Evolutionary conservation across 2,888 invertebrate genomes (phyloP).

Genomic region (Lepidocyrtoides sp.): DNA sequence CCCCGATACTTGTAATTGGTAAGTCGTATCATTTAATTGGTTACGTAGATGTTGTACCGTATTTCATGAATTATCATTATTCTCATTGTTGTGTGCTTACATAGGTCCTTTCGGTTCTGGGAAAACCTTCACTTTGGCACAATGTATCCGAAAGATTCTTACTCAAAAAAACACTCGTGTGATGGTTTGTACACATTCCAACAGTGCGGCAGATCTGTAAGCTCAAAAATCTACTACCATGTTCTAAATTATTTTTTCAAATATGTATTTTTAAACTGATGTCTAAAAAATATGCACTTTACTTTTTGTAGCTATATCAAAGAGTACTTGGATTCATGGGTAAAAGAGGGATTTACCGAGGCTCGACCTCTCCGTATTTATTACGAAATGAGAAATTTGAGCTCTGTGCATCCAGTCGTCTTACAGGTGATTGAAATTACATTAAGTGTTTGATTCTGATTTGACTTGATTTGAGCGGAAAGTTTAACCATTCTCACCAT

Average conservation of each 20-base stretch:
- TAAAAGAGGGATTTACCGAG: conserved; percentile 89
- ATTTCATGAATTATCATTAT: too few species aligned
- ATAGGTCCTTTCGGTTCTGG: conserved; percentile 94
- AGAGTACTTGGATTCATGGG: conserved; percentile 93
- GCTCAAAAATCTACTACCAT: conserved; percentile 16
- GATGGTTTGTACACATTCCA: conserved; percentile 94
- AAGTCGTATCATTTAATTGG: too few species aligned
- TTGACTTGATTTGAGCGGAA: too few species aligned
- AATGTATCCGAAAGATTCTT: conserved; percentile 91
- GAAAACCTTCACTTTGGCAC: conserved; percentile 94
- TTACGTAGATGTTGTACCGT: too few species aligned
- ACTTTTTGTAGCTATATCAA: conserved; percentile 89
- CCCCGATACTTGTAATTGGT: conserved; percentile 91
- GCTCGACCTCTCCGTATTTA: conserved; percentile 92
- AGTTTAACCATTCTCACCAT: too few species aligned
- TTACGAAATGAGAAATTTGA: conserved; percentile 93
- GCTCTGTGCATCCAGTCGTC: conserved; percentile 91
- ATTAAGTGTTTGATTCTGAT: too few species aligned
- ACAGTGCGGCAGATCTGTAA: conserved; percentile 88
- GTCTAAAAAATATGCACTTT: too few species aligned
- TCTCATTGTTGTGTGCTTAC: conserved; percentile 63
- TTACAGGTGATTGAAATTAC: conserved; percentile 88
- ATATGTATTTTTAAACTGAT: conserved; percentile 48
- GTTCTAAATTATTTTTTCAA: neutral
- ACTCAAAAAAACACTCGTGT: conserved; percentile 90